Evolutionary conservation across 2,888 invertebrate species (phyloP).

Genomic region (Sipha maydis): DNA sequence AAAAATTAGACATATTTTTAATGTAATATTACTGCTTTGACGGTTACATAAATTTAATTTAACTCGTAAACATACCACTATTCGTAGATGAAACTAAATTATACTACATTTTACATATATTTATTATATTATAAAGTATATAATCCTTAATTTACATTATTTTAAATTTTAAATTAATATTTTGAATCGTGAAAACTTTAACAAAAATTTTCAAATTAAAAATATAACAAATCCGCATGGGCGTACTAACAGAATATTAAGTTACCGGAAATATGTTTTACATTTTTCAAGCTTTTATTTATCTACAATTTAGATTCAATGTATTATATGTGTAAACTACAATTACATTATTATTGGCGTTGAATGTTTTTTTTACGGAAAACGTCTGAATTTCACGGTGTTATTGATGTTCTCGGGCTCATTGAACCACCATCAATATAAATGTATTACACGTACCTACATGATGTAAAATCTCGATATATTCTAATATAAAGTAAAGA

Average conservation of each 20-base stretch:
- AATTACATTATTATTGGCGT: no score
- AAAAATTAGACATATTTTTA: background rate
- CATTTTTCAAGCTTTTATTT: background rate
- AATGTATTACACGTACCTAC: no score
- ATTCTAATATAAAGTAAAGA: no score
- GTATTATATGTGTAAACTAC: no score
- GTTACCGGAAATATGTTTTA: background rate
- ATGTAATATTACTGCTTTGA: background rate
- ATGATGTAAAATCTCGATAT: no score
- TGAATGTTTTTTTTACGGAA: no score
- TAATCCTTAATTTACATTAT: conserved; percentile 4
- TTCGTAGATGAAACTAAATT: background rate
- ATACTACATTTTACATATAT: background rate
- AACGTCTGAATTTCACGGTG: background rate
- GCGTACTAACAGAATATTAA: background rate
- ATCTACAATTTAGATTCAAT: no score
- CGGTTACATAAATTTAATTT: background rate
- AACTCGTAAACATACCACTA: background rate
- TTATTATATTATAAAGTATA: background rate
- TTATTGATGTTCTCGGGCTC: background rate
- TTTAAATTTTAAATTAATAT: background rate
- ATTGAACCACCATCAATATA: background rate
- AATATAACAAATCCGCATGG: background rate
- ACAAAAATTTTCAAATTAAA: background rate
- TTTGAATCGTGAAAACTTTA: background rate